A percentile compares a stretch with the other conserved stretches of the same genome.
Conservation (phyloP, 2,888 invertebrate species). For the Zhengitettix transpicula region DNA sequence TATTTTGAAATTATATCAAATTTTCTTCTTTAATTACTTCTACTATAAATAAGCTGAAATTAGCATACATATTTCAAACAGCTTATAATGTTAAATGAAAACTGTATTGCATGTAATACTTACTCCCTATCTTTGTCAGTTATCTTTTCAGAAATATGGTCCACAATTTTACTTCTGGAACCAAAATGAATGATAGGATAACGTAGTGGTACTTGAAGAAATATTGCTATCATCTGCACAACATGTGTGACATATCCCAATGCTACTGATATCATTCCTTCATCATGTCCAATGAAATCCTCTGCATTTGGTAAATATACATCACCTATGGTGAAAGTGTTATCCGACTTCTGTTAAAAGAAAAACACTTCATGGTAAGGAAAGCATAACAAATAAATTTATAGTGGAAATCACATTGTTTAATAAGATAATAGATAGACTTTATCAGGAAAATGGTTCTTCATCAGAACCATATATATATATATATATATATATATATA, state of each 20-base stretch:
- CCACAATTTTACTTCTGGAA: slow-evolving; percentile 64
- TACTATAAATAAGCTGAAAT: neutral
- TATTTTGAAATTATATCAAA: too few relatives aligned
- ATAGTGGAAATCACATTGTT: neutral
- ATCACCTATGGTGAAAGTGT: slow-evolving; percentile 42
- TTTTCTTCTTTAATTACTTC: too few relatives aligned
- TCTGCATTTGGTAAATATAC: slow-evolving; percentile 57
- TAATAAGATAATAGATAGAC: neutral
- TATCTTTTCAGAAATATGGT: slow-evolving; percentile 53
- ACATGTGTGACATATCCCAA: slow-evolving; percentile 76
- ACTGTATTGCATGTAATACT: slow-evolving; percentile 18
- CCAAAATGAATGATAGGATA: slow-evolving; percentile 70
- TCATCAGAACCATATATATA: too few relatives aligned
- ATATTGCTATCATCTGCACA: slow-evolving; percentile 59
- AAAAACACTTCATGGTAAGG: neutral
- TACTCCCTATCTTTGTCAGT: slow-evolving; percentile 49
- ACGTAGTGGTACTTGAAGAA: slow-evolving; percentile 71
- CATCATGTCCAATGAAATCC: slow-evolving; percentile 41
- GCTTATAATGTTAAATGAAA: neutral
- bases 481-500: too few relatives aligned
- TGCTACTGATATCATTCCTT: slow-evolving; percentile 62
- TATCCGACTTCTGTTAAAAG: slow-evolving; percentile 26
- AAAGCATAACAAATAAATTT: neutral
- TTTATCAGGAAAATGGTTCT: neutral
- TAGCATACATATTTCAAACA: neutral